Evolutionary conservation across 2,797 vertebrate species (phyloP).

Genomic region (Petrocephalus schoutedeni): DNA sequence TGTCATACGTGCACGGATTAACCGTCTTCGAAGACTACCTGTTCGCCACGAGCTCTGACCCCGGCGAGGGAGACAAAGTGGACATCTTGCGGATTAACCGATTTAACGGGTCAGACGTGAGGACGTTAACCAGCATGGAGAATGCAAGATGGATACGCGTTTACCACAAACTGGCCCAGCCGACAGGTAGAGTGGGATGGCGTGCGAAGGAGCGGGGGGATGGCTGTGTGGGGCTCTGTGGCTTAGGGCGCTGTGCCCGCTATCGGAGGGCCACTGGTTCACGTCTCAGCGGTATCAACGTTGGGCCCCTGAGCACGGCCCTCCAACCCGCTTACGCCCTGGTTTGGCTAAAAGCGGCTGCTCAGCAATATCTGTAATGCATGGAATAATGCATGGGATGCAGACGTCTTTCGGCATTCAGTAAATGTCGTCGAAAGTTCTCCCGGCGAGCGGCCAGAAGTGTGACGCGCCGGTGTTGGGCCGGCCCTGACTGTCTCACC

Average conservation of each 20-base stretch:
- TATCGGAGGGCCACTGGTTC: neutral
- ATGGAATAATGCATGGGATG: neutral
- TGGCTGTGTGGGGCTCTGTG: neutral
- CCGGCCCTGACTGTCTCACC: conserved; percentile 11
- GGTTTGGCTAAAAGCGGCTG: neutral
- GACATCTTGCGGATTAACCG: conserved; percentile 80
- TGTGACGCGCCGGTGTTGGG: neutral
- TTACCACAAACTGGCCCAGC: conserved; percentile 85
- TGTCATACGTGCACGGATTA: conserved; percentile 81
- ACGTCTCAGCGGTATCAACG: neutral
- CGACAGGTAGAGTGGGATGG: conserved; percentile 68
- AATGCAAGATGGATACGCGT: conserved; percentile 68
- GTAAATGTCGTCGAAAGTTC: neutral
- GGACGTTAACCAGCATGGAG: conserved; percentile 67
- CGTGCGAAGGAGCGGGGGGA: neutral
- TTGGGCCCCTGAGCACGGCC: neutral
- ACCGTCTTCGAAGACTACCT: conserved; percentile 89
- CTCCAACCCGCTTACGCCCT: neutral
- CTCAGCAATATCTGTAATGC: neutral
- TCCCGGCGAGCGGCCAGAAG: neutral
- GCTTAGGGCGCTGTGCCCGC: neutral
- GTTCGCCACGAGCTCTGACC: conserved; percentile 76
- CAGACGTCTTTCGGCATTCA: neutral
- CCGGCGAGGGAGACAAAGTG: conserved; percentile 52
- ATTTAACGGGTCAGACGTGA: conserved; percentile 79